phyloP scores from a whole-genome alignment of 2,797 vertebrate species.

The Rhinella marina region DNA sequence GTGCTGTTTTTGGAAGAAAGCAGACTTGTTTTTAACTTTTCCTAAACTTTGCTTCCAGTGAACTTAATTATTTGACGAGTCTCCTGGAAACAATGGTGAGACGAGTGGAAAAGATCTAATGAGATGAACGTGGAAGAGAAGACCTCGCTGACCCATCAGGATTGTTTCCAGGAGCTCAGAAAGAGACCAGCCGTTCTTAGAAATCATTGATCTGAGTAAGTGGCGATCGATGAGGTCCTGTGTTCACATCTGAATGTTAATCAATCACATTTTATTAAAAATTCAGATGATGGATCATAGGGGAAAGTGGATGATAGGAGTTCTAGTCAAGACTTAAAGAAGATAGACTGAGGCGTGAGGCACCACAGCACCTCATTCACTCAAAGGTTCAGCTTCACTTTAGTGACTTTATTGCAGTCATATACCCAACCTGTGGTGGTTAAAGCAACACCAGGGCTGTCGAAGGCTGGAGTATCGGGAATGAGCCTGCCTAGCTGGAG shows the following conservation, averaged over 20 bases:
- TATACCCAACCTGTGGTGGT: no score
- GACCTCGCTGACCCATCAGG: background rate
- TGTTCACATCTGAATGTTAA: conserved; percentile 74
- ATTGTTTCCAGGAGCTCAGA: conserved; percentile 35
- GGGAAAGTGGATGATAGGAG: conserved; percentile 45
- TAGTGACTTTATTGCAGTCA: no score
- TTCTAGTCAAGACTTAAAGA: no score
- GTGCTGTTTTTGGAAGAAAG: no score
- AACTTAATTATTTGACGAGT: background rate
- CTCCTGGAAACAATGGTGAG: background rate
- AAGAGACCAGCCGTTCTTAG: conserved; percentile 70
- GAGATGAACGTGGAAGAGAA: background rate
- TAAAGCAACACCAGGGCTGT: no score
- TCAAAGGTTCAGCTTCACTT: background rate
- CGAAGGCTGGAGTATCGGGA: no score
- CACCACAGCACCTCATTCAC: no score
- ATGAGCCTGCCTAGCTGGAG: no score
- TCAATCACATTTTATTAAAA: conserved; percentile 74
- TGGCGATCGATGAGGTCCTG: conserved; percentile 69
- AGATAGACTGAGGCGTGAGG: no score
- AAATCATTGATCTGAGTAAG: conserved; percentile 70
- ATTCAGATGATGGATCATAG: conserved; percentile 59
- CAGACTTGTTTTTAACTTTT: no score
- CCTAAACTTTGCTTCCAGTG: background rate
- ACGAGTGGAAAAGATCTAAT: background rate